Evolutionary conservation across 2,888 invertebrate genomes (phyloP).

Genomic region (Drosophila basisetae): DNA sequence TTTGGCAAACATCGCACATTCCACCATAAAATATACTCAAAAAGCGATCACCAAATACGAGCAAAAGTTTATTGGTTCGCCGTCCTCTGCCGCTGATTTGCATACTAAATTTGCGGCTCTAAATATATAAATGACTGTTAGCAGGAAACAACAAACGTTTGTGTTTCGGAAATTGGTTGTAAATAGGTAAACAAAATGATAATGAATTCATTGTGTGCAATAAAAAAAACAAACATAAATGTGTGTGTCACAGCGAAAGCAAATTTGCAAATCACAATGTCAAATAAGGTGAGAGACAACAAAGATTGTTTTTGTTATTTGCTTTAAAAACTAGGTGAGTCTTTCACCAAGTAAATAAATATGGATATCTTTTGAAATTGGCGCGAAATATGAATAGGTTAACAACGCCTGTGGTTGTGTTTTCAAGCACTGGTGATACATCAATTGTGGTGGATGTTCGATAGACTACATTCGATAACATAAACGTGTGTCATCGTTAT

Average conservation of each 20-base stretch:
- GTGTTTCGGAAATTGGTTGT: slow-evolving; percentile 46
- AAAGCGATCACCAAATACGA: slow-evolving; percentile 62
- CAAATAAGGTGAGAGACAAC: slow-evolving; percentile 4
- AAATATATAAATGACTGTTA: slow-evolving; percentile 46
- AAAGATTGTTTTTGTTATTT: background rate
- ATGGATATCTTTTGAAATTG: background rate
- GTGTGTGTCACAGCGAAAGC: slow-evolving; percentile 24
- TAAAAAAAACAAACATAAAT: slow-evolving; percentile 12
- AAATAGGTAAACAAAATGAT: slow-evolving; percentile 23
- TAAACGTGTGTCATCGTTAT: slow-evolving; percentile 16
- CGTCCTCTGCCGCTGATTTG: slow-evolving; percentile 35
- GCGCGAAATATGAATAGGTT: slow-evolving; percentile 2
- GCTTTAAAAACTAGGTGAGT: background rate
- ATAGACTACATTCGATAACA: slow-evolving; percentile 16
- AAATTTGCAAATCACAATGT: slow-evolving; percentile 1
- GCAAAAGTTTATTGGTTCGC: slow-evolving; percentile 58
- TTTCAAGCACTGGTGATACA: background rate
- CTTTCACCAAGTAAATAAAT: background rate
- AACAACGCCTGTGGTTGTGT: background rate
- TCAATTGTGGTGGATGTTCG: slow-evolving; percentile 14
- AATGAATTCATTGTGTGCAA: slow-evolving; percentile 21
- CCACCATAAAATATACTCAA: slow-evolving; percentile 53
- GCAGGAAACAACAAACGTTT: slow-evolving; percentile 43
- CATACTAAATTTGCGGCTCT: slow-evolving; percentile 42
- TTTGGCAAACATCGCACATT: slow-evolving; percentile 72